A percentile compares a stretch with the other conserved stretches of the same genome.
These are phyloP conservation scores for Pedionomus torquatus DNA, from an alignment of 2,113 vertebrate species.

Conservation along the genomic window DNA sequence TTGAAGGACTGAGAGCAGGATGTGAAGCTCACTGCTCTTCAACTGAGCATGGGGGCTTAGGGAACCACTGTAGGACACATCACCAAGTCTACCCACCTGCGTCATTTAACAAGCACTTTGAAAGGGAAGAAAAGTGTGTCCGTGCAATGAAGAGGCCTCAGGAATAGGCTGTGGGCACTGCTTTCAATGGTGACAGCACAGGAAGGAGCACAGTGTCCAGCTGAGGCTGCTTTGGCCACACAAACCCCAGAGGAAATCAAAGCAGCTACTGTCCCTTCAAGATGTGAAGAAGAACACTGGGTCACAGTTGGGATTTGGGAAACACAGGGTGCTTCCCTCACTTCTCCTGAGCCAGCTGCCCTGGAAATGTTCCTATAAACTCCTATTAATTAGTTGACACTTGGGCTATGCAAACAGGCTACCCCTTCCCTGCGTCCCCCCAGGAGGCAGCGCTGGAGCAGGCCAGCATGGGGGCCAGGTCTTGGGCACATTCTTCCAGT, in stretches of 20 bases:
- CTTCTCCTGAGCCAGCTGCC: slow-evolving; percentile 56
- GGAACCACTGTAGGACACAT: neutral
- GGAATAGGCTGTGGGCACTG: neutral
- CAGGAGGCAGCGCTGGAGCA: slow-evolving; percentile 40
- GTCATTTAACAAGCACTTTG: neutral
- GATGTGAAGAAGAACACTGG: neutral
- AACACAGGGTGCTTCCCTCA: neutral
- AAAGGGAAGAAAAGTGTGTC: neutral
- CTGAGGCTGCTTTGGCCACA: neutral
- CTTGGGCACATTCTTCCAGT: slow-evolving; percentile 75
- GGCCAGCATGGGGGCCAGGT: slow-evolving; percentile 31
- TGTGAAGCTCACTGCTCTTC: neutral
- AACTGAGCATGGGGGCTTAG: neutral
- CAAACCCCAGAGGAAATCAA: neutral
- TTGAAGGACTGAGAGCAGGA: neutral
- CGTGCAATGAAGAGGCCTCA: neutral
- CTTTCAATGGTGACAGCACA: neutral
- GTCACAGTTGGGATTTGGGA: neutral
- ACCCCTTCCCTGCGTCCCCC: neutral
- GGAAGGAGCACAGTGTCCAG: neutral
- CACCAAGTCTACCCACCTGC: neutral
- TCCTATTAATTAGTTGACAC: slow-evolving; percentile 78
- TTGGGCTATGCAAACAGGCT: slow-evolving; percentile 69
- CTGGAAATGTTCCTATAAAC: slow-evolving; percentile 74
- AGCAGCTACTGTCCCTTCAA: neutral